Evolutionary conservation across 1,140 invertebrate genomes (phyloP), one percentile per base, ranked within the genome.

Genomic region (Dermatophagoides farinae): DNA sequence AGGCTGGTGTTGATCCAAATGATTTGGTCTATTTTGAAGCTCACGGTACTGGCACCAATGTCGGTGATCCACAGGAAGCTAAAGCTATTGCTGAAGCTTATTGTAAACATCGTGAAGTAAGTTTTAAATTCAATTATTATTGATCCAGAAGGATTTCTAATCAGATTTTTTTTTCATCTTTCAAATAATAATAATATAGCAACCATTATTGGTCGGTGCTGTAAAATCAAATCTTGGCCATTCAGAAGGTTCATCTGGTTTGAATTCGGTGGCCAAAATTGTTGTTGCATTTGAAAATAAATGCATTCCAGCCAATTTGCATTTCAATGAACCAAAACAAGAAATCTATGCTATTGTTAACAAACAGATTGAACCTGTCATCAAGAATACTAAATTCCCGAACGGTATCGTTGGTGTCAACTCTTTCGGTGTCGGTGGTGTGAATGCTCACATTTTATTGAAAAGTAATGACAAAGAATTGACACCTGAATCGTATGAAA

Each of bases 191-290:
- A 6, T 11, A n/a, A n/a, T n/a, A 37, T 55, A 63, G 9, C 74
- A 71, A 0, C 85, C 89, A 0, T 73, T 97, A 0, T 71, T 78
- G 38, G 83, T 96, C 64, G 90, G 90, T 8, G 88, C 89, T 0
- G 78, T 91, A 0, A 97, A 97, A 69, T 88, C 88, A 0, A 95
- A 93, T 71, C 77, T 93, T 67, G 91, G 91, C 0, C 91, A 97
- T 70, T 79, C 85, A 0, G 91, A 97, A 71, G 82, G 87, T 11
- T 84, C 84, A 2, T 89, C 87, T 41, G 88, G 89, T 61, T 72
- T 87, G n/a, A 52, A 41, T 40, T 68, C 73, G 16, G 40, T 77
- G 22, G 69, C 72, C 37, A 77, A 77, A 61, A 68, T 74, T 8
- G 59, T 77, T 31, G 66, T 78, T 39, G 65, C 73, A 14, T 76